These are phyloP conservation scores for Drosophila gaucha DNA, from an alignment of 2,888 invertebrate species.

Conservation along the genomic window DNA sequence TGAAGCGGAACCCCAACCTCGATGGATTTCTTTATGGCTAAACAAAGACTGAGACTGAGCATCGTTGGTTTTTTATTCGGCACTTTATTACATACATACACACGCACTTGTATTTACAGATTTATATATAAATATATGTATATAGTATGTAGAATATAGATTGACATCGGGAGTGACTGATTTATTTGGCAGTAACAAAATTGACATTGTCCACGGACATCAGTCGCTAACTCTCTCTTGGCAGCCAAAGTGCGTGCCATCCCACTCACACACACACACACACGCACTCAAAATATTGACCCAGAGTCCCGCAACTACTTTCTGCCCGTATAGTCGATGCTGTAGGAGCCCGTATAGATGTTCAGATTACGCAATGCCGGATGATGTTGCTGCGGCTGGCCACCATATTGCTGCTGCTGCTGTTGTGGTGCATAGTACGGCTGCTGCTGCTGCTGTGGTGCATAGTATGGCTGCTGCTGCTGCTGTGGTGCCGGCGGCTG, in stretches of 20 bases:
- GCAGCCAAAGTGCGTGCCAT: slow-evolving; percentile 16
- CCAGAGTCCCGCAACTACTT: slow-evolving; percentile 62
- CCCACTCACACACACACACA: slow-evolving; percentile 13
- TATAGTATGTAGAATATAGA: slow-evolving; percentile 5
- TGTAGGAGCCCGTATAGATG: slow-evolving; percentile 91
- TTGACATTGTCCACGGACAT: slow-evolving; percentile 71
- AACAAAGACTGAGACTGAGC: slow-evolving; percentile 18
- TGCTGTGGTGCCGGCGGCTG: slow-evolving; percentile 81
- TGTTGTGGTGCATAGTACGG: slow-evolving; percentile 79
- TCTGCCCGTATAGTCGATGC: slow-evolving; percentile 89
- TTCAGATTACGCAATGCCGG: slow-evolving; percentile 90
- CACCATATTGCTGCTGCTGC: slow-evolving; percentile 82
- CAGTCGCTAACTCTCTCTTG: slow-evolving; percentile 64
- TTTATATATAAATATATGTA: slow-evolving; percentile 26
- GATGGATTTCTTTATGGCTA: slow-evolving; percentile 2
- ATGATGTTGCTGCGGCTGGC: slow-evolving; percentile 88
- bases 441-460: slow-evolving; percentile 82
- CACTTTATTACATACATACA: slow-evolving; percentile 52
- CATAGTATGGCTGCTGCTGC: slow-evolving; percentile 72
- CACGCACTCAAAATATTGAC: slow-evolving; percentile 7
- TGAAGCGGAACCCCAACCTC: slow-evolving; percentile 71
- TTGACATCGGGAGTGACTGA: slow-evolving; percentile 70
- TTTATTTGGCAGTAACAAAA: slow-evolving; percentile 74
- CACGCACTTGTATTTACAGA: slow-evolving; percentile 30
- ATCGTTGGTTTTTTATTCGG: slow-evolving; percentile 44